Evolutionary conservation across 2,797 vertebrate genomes (phyloP).

Genomic region (Nannoperca obscura): DNA sequence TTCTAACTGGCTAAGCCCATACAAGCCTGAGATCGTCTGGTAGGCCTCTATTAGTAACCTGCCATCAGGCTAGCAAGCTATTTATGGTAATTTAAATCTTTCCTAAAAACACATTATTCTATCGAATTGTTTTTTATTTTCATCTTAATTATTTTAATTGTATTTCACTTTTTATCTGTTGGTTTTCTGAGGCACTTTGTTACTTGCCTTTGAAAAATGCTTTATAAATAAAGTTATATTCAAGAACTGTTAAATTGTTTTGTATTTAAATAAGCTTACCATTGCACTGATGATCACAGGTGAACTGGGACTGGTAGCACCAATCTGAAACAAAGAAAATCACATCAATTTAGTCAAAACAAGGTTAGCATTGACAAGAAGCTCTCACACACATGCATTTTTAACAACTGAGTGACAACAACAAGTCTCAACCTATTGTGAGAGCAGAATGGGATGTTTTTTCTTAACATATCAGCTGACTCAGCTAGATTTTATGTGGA

Average conservation of each 20-base stretch:
- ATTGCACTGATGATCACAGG: conserved; percentile 77
- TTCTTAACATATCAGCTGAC: conserved; percentile 8
- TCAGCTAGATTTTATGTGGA: conserved; percentile 30
- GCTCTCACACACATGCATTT: not conserved
- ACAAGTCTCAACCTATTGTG: conserved; percentile 10
- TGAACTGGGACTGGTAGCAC: conserved; percentile 85
- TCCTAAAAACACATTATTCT: not conserved
- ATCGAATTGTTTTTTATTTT: not conserved
- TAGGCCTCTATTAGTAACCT: too few species aligned
- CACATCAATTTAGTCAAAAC: not conserved
- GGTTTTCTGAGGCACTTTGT: not conserved
- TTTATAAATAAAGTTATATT: not conserved
- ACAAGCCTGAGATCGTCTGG: too few species aligned
- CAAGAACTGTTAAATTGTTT: not conserved
- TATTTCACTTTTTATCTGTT: not conserved
- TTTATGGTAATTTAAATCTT: not conserved
- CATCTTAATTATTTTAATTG: not conserved
- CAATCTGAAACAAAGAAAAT: conserved; percentile 75
- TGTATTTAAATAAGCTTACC: conserved; percentile 67
- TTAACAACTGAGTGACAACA: conserved; percentile 36
- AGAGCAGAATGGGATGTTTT: conserved; percentile 41
- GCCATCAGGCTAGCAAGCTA: not conserved
- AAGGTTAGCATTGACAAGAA: not conserved
- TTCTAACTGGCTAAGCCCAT: not conserved
- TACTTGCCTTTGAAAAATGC: not conserved